Evolutionary conservation across 2,888 invertebrate species (phyloP), one percentile per base, ranked within the genome.

Genomic region (Spodoptera littoralis): DNA sequence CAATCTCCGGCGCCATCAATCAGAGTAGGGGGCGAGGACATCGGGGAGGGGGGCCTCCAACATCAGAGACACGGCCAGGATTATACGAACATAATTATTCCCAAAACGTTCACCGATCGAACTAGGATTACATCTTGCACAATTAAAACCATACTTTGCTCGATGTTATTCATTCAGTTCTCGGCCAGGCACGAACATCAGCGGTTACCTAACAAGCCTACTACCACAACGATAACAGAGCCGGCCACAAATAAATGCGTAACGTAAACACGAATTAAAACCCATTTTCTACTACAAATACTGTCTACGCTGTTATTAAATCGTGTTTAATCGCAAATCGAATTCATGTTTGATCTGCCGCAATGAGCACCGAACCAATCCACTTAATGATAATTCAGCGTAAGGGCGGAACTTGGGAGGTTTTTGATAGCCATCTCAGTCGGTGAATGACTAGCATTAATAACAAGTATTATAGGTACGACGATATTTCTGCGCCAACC

Each of bases 1-100:
- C 92, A 93, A 93, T 93, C 92, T 93, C 92, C 93, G 91, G 87
- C 79, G 84, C 90, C 88, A 93, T 93, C 92, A 93, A 93, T 93
- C 92, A 92, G 80, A 68, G 80, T 43, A 58, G 77, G 78, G 77
- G 77, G 75, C 67, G 76, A 74, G 73, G 69, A 68, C 60, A 75
- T 59, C 41, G 70, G 66, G 53, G 60, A 47, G 60, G 65, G 52
- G 61, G 52, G 27, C 50, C 60, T 63, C 74, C 61, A 58, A 73
- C 70, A 70, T 68, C 69, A 79, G 78, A 82, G 79, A 82, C 80
- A 80, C 73, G 73, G 79, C 79, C 66, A 77, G 77, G 82, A 81
- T 85, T 85, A 86, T 79, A 69, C 71, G 66, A 64, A 76, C 77
- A 78, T 77, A 75, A 85, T 87, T 85, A 84, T 87, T 84, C 80